Conservation (phyloP, 2,113 vertebrate genomes). For the Sminthopsis crassicaudata region DNA sequence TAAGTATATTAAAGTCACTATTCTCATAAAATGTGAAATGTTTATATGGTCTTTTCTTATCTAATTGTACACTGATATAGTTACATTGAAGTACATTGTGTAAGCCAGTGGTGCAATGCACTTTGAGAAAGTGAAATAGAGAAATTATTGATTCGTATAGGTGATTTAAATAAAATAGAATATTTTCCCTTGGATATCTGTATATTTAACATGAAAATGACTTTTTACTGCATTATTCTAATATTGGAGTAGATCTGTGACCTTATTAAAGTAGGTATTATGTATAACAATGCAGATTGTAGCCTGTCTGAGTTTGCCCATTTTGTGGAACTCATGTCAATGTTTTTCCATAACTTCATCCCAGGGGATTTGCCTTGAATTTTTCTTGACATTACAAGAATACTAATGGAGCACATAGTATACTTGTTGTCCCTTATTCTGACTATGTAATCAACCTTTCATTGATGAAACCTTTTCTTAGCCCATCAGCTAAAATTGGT, state of each 20-base stretch:
- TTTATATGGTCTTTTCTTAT: neutral
- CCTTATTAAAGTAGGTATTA: neutral
- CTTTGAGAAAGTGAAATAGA: neutral
- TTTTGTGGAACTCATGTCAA: neutral
- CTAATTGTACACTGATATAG: conserved; percentile 11
- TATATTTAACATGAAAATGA: conserved; percentile 5
- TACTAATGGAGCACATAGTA: neutral
- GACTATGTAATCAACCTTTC: neutral
- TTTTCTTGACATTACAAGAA: neutral
- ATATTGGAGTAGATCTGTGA: neutral
- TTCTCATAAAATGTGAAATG: neutral
- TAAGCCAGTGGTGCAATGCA: neutral
- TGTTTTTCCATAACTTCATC: neutral
- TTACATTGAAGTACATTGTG: too few relatives aligned
- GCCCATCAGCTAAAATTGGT: neutral
- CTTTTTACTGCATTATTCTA: neutral
- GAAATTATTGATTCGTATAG: neutral
- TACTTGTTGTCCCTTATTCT: neutral
- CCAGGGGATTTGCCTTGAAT: neutral
- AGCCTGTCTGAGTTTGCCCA: neutral
- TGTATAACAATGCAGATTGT: neutral
- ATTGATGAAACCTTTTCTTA: neutral
- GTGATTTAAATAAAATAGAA: conserved; percentile 8
- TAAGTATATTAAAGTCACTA: neutral
- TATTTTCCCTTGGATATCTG: neutral